Conservation (phyloP, 2,113 vertebrate species). For the Laticauda colubrina region DNA sequence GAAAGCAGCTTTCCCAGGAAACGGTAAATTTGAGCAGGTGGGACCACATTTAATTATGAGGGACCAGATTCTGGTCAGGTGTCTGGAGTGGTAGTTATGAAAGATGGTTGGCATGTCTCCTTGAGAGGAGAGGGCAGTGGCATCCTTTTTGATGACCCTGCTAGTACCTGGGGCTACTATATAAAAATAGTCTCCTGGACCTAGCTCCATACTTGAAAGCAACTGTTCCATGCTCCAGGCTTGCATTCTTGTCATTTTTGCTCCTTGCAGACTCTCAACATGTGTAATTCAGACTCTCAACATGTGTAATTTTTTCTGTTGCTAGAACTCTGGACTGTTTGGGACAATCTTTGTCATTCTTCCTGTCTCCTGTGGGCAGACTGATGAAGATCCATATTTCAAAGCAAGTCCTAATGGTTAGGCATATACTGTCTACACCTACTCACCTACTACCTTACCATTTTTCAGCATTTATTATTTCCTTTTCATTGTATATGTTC, state of each 20-base stretch:
- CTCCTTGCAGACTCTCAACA: background rate
- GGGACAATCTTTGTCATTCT: background rate
- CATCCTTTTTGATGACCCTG: background rate
- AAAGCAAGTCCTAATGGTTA: background rate
- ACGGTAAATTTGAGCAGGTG: background rate
- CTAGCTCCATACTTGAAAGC: background rate
- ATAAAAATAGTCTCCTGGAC: background rate
- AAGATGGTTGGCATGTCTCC: background rate
- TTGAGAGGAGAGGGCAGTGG: background rate
- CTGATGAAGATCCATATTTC: background rate
- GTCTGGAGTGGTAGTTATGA: background rate
- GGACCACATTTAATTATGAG: background rate
- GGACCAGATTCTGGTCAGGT: background rate
- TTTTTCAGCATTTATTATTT: background rate
- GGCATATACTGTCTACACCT: background rate
- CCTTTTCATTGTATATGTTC: background rate
- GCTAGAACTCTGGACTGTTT: background rate
- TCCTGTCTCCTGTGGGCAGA: background rate
- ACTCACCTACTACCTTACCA: background rate
- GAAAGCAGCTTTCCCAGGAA: background rate
- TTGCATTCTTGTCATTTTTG: background rate
- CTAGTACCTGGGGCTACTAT: background rate
- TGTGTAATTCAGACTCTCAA: background rate
- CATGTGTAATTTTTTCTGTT: background rate
- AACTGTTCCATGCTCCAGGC: background rate